Conservation (phyloP, 1,140 invertebrate genomes). For the Brachionus sp. region DNA sequence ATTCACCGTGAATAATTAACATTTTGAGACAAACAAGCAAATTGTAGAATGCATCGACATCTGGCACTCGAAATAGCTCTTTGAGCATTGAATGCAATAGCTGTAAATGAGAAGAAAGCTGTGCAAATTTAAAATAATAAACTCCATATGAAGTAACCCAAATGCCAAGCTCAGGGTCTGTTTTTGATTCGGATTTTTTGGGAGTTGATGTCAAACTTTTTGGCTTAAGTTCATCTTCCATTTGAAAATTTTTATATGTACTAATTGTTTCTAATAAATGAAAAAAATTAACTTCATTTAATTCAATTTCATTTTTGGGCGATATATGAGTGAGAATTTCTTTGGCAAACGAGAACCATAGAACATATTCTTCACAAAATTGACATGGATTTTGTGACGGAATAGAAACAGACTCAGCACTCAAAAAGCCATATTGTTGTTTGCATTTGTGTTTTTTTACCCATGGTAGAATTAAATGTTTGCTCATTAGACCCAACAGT, state of each 20-base stretch:
- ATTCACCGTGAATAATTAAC: conserved; percentile 86
- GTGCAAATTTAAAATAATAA: conserved; percentile 38
- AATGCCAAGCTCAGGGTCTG: conserved; percentile 35
- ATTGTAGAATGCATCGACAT: conserved; percentile 88
- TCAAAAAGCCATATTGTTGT: conserved; percentile 7
- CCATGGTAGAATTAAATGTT: conserved; percentile 45
- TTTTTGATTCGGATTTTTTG: conserved; percentile 36
- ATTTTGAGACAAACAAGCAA: conserved; percentile 85
- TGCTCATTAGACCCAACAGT: conserved; percentile 29
- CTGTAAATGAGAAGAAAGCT: conserved; percentile 21
- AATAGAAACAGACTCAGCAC: neutral
- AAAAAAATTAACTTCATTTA: conserved; percentile 24
- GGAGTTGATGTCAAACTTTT: conserved; percentile 30
- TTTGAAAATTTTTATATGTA: neutral
- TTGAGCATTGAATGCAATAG: conserved; percentile 25
- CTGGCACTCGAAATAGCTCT: conserved; percentile 71
- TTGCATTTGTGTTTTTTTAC: conserved; percentile 34
- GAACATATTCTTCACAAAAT: conserved; percentile 44
- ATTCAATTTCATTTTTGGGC: conserved; percentile 38
- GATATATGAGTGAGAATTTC: conserved; percentile 32
- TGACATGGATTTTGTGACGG: neutral
- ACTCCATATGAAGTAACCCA: conserved; percentile 45
- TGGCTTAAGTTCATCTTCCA: neutral
- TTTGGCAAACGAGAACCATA: conserved; percentile 43
- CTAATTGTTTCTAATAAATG: neutral